phyloP scores from a whole-genome alignment of 2,797 vertebrate species.

The Macroramphosus scolopax region DNA sequence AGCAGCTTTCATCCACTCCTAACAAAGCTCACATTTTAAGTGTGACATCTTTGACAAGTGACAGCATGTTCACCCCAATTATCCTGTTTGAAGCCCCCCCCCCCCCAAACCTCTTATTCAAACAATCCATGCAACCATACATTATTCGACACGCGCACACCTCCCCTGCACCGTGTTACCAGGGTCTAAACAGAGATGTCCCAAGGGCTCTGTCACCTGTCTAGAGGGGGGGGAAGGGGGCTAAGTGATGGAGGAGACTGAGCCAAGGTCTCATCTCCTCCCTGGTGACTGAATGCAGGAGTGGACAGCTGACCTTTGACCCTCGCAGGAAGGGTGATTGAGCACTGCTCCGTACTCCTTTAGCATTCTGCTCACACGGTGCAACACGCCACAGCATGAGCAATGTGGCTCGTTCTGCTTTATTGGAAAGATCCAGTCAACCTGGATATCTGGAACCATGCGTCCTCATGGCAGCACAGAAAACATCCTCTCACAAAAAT shows the following conservation, averaged over 20 bases:
- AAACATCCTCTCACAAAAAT: constrained; percentile 30
- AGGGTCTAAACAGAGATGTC: constrained; percentile 52
- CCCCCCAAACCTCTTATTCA: constrained; percentile 11
- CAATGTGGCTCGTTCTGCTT: too few species aligned
- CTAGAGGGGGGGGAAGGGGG: constrained; percentile 42
- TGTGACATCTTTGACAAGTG: constrained; percentile 58
- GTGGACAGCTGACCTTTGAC: constrained; percentile 66
- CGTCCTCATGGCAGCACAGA: constrained; percentile 26
- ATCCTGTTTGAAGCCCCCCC: constrained; percentile 31
- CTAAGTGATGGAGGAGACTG: constrained; percentile 64
- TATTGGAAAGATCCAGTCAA: constrained; percentile 27
- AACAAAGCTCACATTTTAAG: constrained; percentile 50
- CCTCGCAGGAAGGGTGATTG: constrained; percentile 50
- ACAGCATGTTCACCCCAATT: constrained; percentile 56
- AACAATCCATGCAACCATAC: constrained; percentile 16
- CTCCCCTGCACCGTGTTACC: constrained; percentile 21
- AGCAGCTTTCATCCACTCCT: constrained; percentile 44
- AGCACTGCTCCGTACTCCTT: constrained; percentile 45
- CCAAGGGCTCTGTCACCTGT: constrained; percentile 63
- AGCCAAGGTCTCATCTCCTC: constrained; percentile 65
- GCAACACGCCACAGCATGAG: too few species aligned
- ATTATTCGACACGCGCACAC: constrained; percentile 6
- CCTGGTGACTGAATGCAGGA: constrained; percentile 49
- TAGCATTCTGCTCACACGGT: constrained; percentile 61
- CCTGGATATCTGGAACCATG: constrained; percentile 35